Evolutionary conservation across 2,888 invertebrate genomes (phyloP), one percentile per base, ranked within the genome.

Genomic region (Peribatodes rhomboidaria): DNA sequence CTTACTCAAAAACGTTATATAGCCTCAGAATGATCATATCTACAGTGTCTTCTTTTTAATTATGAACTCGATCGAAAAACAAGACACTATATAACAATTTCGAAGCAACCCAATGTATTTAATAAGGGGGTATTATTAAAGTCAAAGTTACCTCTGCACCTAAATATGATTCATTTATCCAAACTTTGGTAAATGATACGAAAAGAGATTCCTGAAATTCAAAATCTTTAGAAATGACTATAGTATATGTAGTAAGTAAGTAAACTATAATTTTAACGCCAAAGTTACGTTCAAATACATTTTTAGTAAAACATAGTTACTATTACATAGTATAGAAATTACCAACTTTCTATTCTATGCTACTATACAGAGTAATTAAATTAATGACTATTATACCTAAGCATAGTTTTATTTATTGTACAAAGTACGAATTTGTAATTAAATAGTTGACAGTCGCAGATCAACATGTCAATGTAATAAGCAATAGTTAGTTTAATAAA

Each of bases 331-430:
- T 27, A 4, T 6, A 27, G 27, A 27, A 27, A 27, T 27, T 27
- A 27, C 27, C 6, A 27, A 27, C 2, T 27, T 4, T 27, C 27
- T 27, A 27, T 27, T 4, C 27, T 27, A 27, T 27, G 27, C 27
- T 4, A 27, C 1, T 47, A 35, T 14, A 20, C 35, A 73, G 76
- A 75, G 70, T 67, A 50, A 22, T 27, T 35, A 39, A 50, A 22
- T 27, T 35, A 39, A 14, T 74, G 73, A 65, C 27, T 27, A 27
- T 4, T 27, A 27, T 78, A 77, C 75, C 73, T 65, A 68, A 68
- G 63, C 57, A 69, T 77, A 78, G 71, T 76, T 78, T 81, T 82
- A 88, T 89, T 90, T 90, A 89, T 90, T 89, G 87, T 90, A 89
- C 89, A 82, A 86, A 89, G 86, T 88, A 88, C 84, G 77, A 76